phyloP scores from a whole-genome alignment of 2,113 vertebrate genomes.

The Panthera uncia region DNA sequence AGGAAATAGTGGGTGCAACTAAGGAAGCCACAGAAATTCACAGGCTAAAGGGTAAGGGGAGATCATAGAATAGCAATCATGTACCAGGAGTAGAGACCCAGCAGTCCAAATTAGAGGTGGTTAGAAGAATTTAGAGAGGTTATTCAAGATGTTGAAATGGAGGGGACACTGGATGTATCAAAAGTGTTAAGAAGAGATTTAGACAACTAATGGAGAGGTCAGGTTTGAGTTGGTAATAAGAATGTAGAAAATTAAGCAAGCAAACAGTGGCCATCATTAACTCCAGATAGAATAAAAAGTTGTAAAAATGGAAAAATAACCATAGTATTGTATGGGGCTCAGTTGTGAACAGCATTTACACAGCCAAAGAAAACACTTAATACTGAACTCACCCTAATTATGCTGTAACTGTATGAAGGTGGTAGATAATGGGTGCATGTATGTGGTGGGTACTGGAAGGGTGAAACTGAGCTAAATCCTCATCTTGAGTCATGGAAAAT shows the following conservation, averaged over 20 bases:
- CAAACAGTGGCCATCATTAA: conserved; percentile 5
- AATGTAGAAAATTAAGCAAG: conserved; percentile 30
- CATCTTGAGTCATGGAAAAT: background rate
- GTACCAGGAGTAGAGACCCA: background rate
- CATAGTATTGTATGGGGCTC: background rate
- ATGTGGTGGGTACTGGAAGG: background rate
- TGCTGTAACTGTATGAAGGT: background rate
- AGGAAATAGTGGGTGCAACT: background rate
- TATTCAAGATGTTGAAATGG: conserved; percentile 15
- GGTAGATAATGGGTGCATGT: background rate
- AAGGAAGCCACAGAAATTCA: conserved; percentile 17
- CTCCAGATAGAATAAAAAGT: background rate
- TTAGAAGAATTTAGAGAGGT: conserved; percentile 13
- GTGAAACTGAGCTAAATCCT: background rate
- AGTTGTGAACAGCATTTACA: conserved; percentile 10
- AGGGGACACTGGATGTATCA: background rate
- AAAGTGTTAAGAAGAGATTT: background rate
- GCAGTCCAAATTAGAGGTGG: background rate
- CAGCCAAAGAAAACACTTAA: background rate
- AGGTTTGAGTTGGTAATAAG: background rate
- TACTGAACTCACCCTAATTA: background rate
- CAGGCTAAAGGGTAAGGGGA: background rate
- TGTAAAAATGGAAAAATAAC: background rate
- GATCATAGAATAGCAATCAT: background rate
- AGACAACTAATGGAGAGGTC: background rate